Conservation (phyloP, 2,113 vertebrate species). For the Gymnarchus niloticus region DNA sequence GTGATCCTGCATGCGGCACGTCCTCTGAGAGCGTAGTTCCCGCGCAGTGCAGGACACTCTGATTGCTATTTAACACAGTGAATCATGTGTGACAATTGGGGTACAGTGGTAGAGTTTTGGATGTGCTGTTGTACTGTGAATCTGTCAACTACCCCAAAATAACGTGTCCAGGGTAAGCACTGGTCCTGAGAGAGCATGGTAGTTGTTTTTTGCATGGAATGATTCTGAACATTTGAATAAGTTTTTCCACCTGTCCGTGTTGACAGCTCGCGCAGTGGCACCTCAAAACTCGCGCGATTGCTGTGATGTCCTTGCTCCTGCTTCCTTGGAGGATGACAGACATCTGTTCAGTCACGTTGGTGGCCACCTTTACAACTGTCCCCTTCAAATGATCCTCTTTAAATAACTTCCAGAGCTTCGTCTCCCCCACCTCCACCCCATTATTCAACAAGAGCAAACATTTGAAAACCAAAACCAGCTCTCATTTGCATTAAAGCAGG, state of each 20-base stretch:
- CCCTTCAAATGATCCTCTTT: slow-evolving; percentile 36
- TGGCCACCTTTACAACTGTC: slow-evolving; percentile 40
- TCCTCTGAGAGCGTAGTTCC: background rate
- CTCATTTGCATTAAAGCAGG: background rate
- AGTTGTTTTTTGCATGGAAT: background rate
- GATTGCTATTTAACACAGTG: no score
- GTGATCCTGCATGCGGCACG: background rate
- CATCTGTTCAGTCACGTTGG: background rate
- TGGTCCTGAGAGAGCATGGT: background rate
- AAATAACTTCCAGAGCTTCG: no score
- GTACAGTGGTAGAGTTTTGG: background rate
- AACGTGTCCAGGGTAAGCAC: background rate
- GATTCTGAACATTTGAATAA: background rate
- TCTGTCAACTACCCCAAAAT: background rate
- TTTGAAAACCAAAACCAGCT: slow-evolving; percentile 17
- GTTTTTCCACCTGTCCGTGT: background rate
- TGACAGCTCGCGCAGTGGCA: no score
- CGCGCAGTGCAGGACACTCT: background rate
- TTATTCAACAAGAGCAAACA: slow-evolving; percentile 29
- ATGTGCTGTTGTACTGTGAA: background rate
- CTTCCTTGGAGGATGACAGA: slow-evolving; percentile 8
- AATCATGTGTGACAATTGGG: background rate
- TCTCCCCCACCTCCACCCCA: slow-evolving; percentile 1
- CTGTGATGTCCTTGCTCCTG: background rate
- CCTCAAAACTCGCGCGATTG: background rate